Conservation (phyloP, 2,113 vertebrate genomes). For the Epinephelus lanceolatus region DNA sequence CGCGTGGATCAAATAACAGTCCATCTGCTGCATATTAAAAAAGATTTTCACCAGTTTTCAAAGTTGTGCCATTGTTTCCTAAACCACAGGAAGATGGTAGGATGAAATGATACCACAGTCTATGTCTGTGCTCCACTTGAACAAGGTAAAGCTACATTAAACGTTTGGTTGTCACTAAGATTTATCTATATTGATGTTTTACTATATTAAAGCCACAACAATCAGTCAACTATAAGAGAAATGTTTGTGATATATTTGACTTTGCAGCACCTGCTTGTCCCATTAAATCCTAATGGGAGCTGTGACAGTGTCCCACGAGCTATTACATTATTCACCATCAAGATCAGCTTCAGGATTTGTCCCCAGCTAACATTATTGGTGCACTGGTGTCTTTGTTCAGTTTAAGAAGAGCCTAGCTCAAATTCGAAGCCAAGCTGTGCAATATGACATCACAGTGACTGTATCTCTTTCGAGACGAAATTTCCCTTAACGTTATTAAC, state of each 20-base stretch:
- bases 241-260: no score
- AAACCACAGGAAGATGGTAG: neutral
- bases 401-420: neutral
- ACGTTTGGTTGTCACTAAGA: neutral
- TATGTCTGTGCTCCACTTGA: neutral
- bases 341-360: no score
- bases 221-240: neutral
- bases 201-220: neutral
- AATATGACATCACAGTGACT: neutral
- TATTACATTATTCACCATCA: constrained; percentile 17
- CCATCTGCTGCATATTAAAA: neutral
- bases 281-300: neutral
- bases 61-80: neutral
- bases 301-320: neutral
- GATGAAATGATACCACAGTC: neutral
- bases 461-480: neutral
- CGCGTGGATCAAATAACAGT: neutral
- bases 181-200: neutral
- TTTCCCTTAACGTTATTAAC: neutral
- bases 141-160: neutral
- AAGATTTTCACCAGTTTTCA: neutral
- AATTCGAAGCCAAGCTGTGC: neutral
- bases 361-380: no score
- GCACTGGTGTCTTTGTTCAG: no score
- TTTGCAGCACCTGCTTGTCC: neutral